Evolutionary conservation across 2,113 vertebrate genomes (phyloP), one percentile per base, ranked within the genome.

Genomic region (Micronisus gabar): DNA sequence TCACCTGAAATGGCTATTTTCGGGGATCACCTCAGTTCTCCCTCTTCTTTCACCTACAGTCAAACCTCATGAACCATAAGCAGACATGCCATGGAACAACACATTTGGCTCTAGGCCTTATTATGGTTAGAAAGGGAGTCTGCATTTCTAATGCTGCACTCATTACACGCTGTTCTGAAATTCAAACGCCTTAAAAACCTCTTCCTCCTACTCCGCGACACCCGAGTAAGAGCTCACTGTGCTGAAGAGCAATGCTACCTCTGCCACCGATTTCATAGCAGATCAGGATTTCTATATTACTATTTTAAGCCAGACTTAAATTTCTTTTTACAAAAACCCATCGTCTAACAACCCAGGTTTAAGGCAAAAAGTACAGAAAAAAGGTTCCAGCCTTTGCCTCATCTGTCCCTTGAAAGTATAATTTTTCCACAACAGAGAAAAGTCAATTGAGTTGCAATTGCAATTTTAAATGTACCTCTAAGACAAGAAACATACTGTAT

Each of bases 401-500:
- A 70, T 62, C 62, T 62, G 58, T 66, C 34, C 48, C 66, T 80
- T 62, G 47, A 63, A 95, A 94, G 18, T 40, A 9, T 47, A 48
- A 15, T 87, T 90, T 67, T 91, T 91, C 67, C 50, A 71, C 53
- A 90, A 58, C 55, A 88, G 41, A 86, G 34, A 41, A 88, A 78
- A 86, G 47, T 47, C 59, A 62, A n/a, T 9, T 73, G 53, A 85
- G 79, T 47, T 85, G 30, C 55, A 95, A 92, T 45, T 71, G 22
- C 47, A 56, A 48, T 80, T 95, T 82, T 81, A 91, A 94, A 91
- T 29, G 32, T 22, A 95, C 48, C 75, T 94, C 52, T 84, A 78
- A 90, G 58, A 93, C 62, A 90, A 88, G 71, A 91, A 95, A 55
- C 55, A 65, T 22, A 80, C 81, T 84, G 81, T 84, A 89, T 90